A percentile compares a stretch with the other conserved stretches of the same genome.
Conservation (phyloP, 2,888 invertebrate genomes). For the Melieria omissa region DNA sequence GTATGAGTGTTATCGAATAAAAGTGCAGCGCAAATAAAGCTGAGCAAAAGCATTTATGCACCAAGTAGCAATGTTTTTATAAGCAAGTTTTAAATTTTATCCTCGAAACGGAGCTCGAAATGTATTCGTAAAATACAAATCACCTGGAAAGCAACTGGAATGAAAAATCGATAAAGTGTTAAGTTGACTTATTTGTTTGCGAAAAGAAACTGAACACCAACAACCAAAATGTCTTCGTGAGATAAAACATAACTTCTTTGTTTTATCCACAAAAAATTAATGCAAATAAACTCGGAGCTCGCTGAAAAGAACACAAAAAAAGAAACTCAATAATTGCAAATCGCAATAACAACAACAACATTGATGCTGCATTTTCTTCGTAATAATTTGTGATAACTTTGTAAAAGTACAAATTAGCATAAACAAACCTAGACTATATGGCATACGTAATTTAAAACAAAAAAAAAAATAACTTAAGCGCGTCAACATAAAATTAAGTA, state of each 20-base stretch:
- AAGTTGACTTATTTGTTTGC: constrained; percentile 13
- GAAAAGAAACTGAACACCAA: constrained; percentile 32
- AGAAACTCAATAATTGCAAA: constrained; percentile 9
- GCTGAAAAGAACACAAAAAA: constrained; percentile 3
- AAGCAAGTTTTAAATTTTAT: constrained; percentile 6
- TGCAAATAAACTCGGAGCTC: constrained; percentile 19
- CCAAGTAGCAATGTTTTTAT: not conserved
- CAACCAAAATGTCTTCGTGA: constrained; percentile 44
- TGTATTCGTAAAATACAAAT: constrained; percentile 14
- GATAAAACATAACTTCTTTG: constrained; percentile 46
- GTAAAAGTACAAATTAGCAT: constrained; percentile 50
- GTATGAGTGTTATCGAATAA: constrained; percentile 18
- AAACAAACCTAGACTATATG: constrained; percentile 42
- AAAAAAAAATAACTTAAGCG: constrained; percentile 4
- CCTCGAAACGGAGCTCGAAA: not conserved
- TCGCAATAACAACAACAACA: constrained; percentile 33
- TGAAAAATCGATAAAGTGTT: constrained; percentile 23
- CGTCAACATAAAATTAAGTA: constrained; percentile 32
- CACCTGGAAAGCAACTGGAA: constrained; percentile 3
- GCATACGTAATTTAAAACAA: constrained; percentile 39
- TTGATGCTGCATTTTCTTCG: constrained; percentile 43
- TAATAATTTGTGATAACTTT: constrained; percentile 46
- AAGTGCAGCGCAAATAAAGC: not conserved
- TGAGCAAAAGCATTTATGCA: constrained; percentile 23
- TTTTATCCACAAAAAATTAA: constrained; percentile 41